A percentile compares a stretch with the other conserved stretches of the same genome.
These are phyloP conservation scores for Smithornis capensis DNA, from an alignment of 2,113 vertebrate species.

Conservation along the genomic window DNA sequence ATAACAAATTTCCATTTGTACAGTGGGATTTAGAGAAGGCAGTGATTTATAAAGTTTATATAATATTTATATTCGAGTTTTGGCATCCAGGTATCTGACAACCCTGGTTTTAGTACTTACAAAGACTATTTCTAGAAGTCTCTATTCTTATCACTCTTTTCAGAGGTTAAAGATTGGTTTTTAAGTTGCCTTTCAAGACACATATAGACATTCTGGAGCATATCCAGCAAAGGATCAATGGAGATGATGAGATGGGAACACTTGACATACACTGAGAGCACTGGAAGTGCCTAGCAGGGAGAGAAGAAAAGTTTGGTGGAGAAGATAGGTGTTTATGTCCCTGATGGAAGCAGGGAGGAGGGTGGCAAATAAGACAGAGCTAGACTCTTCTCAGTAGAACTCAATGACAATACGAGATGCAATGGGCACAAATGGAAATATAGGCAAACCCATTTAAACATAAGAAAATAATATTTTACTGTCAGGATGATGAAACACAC, in stretches of 20 bases:
- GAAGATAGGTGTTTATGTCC: fast-evolving
- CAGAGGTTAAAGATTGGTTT: not conserved
- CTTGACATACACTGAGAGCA: not conserved
- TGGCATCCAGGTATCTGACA: not conserved
- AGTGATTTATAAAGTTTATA: too few species aligned
- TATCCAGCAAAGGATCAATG: not conserved
- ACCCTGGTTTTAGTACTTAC: not conserved
- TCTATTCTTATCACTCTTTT: not conserved
- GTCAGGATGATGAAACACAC: not conserved
- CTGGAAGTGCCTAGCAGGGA: not conserved
- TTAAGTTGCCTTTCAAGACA: not conserved
- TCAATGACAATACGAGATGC: not conserved
- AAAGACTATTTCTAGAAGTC: not conserved
- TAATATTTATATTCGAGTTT: too few species aligned
- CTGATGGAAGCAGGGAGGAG: not conserved
- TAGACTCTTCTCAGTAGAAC: not conserved
- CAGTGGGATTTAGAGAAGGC: not conserved
- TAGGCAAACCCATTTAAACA: not conserved
- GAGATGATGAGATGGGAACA: not conserved
- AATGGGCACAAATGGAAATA: not conserved
- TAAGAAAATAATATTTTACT: not conserved
- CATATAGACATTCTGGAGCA: not conserved
- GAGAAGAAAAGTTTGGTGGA: not conserved
- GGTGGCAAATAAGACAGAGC: not conserved
- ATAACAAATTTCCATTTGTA: not conserved